Conservation (phyloP, 2,888 invertebrate species). For the Cyaniris semiargus region DNA sequence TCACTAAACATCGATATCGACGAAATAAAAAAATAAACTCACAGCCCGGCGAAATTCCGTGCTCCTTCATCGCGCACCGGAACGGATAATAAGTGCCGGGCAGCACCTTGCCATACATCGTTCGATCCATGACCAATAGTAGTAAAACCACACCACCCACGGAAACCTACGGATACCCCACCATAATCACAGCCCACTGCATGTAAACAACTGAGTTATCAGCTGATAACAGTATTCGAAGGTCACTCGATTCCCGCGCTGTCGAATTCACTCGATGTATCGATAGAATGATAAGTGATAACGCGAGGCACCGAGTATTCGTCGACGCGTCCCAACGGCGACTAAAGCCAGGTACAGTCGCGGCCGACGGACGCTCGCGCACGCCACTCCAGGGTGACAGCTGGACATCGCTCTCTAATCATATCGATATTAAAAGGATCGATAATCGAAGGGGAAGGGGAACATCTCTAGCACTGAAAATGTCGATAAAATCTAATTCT, state of each 20-base stretch:
- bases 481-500: neutral
- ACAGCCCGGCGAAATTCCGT: constrained; percentile 93
- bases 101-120: constrained; percentile 93
- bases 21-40: constrained; percentile 75
- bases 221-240: constrained; percentile 32
- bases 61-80: constrained; percentile 89
- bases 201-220: constrained; percentile 47
- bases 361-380: constrained; percentile 62
- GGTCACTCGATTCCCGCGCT: constrained; percentile 45
- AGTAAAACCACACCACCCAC: constrained; percentile 71
- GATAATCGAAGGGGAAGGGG: neutral
- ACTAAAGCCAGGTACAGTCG: constrained; percentile 61
- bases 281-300: constrained; percentile 61
- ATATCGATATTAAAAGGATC: neutral
- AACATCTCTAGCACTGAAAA: neutral
- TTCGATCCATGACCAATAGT: constrained; percentile 88
- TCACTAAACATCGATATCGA: constrained; percentile 23
- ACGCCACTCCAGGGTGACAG: constrained; percentile 60
- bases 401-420: constrained; percentile 56
- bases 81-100: constrained; percentile 93
- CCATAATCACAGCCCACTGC: constrained; percentile 76
- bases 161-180: constrained; percentile 61
- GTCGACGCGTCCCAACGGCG: constrained; percentile 73
- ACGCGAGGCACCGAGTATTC: constrained; percentile 65
- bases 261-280: constrained; percentile 51